These are phyloP conservation scores for Uromys caudimaculatus DNA, from an alignment of 2,797 vertebrate species.

Conservation along the genomic window DNA sequence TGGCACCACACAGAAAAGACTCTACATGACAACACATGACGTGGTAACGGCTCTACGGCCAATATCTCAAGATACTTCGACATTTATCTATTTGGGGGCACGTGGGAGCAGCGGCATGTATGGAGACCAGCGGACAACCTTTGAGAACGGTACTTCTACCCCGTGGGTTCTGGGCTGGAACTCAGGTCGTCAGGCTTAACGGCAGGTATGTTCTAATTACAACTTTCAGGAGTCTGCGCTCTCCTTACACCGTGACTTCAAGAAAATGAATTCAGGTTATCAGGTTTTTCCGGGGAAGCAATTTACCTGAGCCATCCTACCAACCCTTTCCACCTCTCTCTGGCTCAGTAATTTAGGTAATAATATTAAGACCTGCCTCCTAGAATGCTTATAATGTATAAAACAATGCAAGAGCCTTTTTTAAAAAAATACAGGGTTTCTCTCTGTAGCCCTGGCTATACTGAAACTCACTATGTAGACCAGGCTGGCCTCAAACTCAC, in stretches of 20 bases:
- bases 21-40: not conserved
- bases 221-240: not conserved
- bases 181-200: not conserved
- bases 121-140: not conserved
- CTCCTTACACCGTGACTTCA: not conserved
- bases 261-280: not conserved
- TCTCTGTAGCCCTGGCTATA: not conserved
- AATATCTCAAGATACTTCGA: not conserved
- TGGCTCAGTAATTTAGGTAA: not conserved
- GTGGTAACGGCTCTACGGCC: not conserved
- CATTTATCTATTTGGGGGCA: not conserved
- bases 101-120: too few relatives aligned
- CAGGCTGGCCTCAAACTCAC: not conserved
- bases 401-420: not conserved
- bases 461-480: not conserved
- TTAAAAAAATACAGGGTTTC: not conserved
- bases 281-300: not conserved
- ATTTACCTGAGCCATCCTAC: not conserved
- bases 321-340: not conserved
- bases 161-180: not conserved
- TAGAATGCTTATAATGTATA: not conserved
- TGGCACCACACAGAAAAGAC: not conserved
- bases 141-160: not conserved
- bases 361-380: not conserved
- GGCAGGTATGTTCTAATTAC: not conserved